Percentiles rank a stretch among this genome's conserved stretches.
Conservation (phyloP, 2,888 invertebrate genomes). For the Ophion obscuratus region DNA sequence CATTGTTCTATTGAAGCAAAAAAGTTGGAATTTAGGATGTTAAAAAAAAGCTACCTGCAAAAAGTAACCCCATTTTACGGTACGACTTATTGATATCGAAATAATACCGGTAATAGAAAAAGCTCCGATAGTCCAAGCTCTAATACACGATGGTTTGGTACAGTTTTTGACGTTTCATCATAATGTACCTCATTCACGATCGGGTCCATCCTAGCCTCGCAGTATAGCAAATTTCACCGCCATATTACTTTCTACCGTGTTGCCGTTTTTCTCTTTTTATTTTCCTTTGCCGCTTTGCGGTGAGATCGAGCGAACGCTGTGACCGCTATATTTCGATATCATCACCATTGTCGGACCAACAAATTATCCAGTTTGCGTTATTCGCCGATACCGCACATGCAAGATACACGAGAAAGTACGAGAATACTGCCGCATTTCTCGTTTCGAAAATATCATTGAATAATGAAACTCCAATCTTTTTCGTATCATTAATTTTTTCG, state of each 20-base stretch:
- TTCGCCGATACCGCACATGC: not conserved
- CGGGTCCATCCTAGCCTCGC: conserved; percentile 48
- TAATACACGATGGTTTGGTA: not conserved
- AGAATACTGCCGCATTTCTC: not conserved
- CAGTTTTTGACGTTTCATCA: not conserved
- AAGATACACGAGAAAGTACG: not conserved
- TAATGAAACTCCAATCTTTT: not conserved
- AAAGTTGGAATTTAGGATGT: no score
- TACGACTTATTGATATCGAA: no score
- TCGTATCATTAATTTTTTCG: no score
- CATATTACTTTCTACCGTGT: conserved; percentile 67
- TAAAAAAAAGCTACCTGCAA: no score
- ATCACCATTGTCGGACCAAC: conserved; percentile 38
- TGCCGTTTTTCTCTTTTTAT: conserved; percentile 32
- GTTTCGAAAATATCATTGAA: not conserved
- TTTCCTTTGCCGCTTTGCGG: conserved; percentile 32
- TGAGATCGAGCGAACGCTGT: conserved; percentile 16
- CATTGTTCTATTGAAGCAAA: no score
- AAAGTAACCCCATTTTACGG: no score
- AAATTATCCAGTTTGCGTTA: conserved; percentile 9
- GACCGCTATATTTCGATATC: conserved; percentile 37
- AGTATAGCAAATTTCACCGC: conserved; percentile 61
- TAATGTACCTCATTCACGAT: conserved; percentile 26
- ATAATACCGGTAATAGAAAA: no score
- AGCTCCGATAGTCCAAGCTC: no score